These are phyloP conservation scores for Perognathus longimembris DNA, from an alignment of 2,113 vertebrate species.

Conservation along the genomic window DNA sequence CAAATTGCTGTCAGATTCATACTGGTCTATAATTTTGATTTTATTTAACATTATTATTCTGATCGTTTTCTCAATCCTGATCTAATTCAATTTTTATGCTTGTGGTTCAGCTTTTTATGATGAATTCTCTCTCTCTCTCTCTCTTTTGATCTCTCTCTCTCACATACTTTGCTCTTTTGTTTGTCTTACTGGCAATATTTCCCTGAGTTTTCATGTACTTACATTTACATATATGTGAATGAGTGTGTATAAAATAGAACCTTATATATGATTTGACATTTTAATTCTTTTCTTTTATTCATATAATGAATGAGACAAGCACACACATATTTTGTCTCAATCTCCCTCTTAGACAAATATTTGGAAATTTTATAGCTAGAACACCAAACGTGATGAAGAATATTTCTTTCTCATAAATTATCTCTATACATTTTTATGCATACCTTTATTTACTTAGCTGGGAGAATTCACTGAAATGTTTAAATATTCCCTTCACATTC, in stretches of 20 bases:
- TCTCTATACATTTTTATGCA: neutral
- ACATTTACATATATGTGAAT: neutral
- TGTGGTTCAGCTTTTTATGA: neutral
- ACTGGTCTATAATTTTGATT: neutral
- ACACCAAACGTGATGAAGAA: neutral
- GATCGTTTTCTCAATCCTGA: constrained; percentile 33
- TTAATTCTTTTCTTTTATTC: neutral
- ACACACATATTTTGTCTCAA: neutral
- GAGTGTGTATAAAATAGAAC: neutral
- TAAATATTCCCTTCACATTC: neutral
- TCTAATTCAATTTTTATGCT: constrained; percentile 29
- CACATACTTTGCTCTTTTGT: neutral
- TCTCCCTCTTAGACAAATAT: neutral
- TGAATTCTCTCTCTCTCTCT: neutral
- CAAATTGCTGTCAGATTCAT: neutral
- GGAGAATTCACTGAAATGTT: neutral
- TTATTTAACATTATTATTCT: neutral
- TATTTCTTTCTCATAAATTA: neutral
- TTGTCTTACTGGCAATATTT: neutral
- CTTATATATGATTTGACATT: neutral
- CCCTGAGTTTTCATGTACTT: neutral
- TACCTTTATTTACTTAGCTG: neutral
- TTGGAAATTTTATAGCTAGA: neutral
- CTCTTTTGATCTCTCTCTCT: neutral
- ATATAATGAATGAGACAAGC: neutral